Percentiles rank a stretch among this genome's conserved stretches.
Conservation (phyloP, 2,797 vertebrate species). For the Picus viridis region DNA sequence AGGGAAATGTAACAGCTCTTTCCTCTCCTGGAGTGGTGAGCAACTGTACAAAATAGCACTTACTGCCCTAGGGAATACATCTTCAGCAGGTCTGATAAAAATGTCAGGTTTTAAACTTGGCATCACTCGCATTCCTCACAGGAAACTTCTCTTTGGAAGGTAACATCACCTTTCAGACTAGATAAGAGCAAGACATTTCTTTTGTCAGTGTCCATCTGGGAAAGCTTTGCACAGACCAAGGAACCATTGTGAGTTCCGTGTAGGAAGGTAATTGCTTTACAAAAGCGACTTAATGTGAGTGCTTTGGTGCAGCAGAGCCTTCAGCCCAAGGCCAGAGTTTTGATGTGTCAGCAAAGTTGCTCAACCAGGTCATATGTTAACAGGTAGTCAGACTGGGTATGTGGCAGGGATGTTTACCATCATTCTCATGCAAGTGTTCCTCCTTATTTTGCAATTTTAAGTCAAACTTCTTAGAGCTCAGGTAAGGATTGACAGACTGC, state of each 20-base stretch:
- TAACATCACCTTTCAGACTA: background rate
- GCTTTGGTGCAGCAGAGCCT: background rate
- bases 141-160: background rate
- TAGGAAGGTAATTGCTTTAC: background rate
- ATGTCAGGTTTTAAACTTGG: background rate
- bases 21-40: background rate
- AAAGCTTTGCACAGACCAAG: background rate
- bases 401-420: background rate
- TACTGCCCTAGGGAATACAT: fast-evolving
- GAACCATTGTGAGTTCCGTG: fast-evolving
- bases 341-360: background rate
- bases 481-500: background rate
- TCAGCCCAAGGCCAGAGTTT: background rate
- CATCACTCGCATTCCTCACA: background rate
- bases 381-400: background rate
- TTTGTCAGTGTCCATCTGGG: background rate
- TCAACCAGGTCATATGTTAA: fast-evolving
- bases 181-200: background rate
- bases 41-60: background rate
- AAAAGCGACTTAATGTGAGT: background rate
- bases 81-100: background rate
- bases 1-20: background rate
- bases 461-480: background rate
- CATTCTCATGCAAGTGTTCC: background rate
- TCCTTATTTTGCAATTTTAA: background rate